Evolutionary conservation across 2,888 invertebrate species (phyloP).

Genomic region (Thymelicus acteon): DNA sequence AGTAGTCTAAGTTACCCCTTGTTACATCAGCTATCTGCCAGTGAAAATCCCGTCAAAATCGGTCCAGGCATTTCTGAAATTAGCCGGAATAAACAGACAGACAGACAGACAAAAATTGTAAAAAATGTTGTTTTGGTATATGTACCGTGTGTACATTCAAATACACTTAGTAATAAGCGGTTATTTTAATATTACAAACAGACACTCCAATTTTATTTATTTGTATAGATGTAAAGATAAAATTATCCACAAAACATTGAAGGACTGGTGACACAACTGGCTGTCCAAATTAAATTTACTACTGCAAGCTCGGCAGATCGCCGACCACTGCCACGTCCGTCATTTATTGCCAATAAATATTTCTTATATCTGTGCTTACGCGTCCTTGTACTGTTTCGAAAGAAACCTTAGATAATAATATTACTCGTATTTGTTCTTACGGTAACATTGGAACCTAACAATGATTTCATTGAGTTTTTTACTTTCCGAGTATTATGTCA

Average conservation of each 20-base stretch:
- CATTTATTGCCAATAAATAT: conserved; percentile 71
- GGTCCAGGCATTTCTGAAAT: no score
- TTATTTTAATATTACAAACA: no score
- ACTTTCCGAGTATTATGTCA: background rate
- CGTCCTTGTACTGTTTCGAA: conserved; percentile 42
- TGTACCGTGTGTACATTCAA: no score
- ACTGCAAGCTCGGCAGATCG: conserved; percentile 63
- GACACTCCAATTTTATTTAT: no score
- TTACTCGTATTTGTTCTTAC: conserved; percentile 20
- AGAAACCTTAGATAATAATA: conserved; percentile 11
- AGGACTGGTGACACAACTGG: conserved; percentile 8
- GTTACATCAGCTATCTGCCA: no score
- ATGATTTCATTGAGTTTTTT: conserved; percentile 6
- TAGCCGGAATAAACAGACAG: no score
- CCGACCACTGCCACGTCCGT: conserved; percentile 61
- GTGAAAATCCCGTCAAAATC: no score
- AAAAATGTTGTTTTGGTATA: no score
- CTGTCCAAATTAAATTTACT: conserved; percentile 75
- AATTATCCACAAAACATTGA: background rate
- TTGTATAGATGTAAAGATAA: no score
- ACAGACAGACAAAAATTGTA: no score
- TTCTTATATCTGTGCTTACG: conserved; percentile 68
- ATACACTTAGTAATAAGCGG: no score
- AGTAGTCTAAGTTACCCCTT: no score
- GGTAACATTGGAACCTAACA: background rate